Base-by-base conservation (phyloP, 2,888 invertebrate genomes). In the Chymomyza caudatula region DNA sequence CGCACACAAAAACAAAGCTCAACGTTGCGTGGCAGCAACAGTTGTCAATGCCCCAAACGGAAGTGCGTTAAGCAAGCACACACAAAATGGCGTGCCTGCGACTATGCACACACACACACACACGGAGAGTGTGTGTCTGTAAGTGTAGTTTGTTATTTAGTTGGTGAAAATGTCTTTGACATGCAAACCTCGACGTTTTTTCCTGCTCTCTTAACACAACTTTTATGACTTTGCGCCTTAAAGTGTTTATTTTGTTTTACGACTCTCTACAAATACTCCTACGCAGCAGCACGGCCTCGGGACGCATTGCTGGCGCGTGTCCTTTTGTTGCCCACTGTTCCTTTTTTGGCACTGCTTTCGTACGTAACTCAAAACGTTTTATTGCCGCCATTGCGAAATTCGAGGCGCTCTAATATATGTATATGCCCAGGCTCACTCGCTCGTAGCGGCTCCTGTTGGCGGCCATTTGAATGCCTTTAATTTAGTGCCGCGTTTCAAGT, bases 161-260 rank as follows among this genome's bases (percentile, higher is more conserved):
- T 58, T 63, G 64, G 74, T 65, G 56, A 67, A 74, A 69, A 61
- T 74, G 29, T 74, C 61, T 67, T 67, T 67, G 64, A 52, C 71
- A 65, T 58, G 59, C 65, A 61, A 60, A 19, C 62, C 51, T 51
- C 49, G 52, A 42, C 56, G 23, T 37, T 37, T 13, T 42, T 37
- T 49, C 6, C 59, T 17, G 13, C 49, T 56, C 60, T 63, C 53
- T 44, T 63, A 62, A 47, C 52, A 49, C 66, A 75, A 71, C 73
- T 73, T 82, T 81, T 81, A 81, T 67, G 78, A 69, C 81, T 79
- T 79, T 81, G 70, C 73, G 84, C 80, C 83, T 82, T 84, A 74
- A 77, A 80, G 82, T 83, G 83, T 84, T 83, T 83, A 84, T 78
- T 78, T 82, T 76, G 73, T 71, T 83, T 83, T 80, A 83, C 78